Evolutionary conservation across 2,113 vertebrate species (phyloP).

Genomic region (Uria aalge): DNA sequence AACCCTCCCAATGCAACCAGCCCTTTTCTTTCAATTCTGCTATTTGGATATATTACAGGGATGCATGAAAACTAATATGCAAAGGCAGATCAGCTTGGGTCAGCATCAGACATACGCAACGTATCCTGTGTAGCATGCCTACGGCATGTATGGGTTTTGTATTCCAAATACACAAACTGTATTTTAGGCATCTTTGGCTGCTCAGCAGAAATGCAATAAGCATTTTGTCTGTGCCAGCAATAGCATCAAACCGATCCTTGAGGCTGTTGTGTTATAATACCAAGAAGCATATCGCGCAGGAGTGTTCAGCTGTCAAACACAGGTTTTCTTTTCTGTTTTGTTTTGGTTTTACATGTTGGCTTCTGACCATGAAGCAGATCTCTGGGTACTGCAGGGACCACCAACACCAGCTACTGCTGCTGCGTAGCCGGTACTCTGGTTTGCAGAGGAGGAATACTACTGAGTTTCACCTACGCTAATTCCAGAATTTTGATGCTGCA

Average conservation of each 20-base stretch:
- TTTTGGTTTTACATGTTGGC: background rate
- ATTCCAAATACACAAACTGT: background rate
- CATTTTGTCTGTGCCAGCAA: background rate
- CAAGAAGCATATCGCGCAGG: background rate
- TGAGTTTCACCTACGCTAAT: background rate
- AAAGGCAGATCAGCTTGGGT: background rate
- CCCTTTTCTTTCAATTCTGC: background rate
- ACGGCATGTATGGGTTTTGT: background rate
- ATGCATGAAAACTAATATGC: background rate
- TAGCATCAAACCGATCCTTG: background rate
- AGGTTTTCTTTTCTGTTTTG: background rate
- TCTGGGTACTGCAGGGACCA: background rate
- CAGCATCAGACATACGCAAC: background rate
- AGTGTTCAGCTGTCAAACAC: background rate
- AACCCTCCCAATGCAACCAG: background rate
- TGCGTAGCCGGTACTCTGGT: background rate
- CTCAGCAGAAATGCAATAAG: background rate
- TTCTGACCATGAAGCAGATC: background rate
- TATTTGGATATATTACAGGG: background rate
- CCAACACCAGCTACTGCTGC: background rate
- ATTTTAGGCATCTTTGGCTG: background rate
- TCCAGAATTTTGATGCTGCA: background rate
- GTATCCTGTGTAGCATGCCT: background rate
- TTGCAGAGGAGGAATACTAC: background rate
- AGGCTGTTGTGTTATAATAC: background rate